Evolutionary conservation across 2,113 vertebrate genomes (phyloP), one percentile per base, ranked within the genome.

Genomic region (Phodopus roborovskii): DNA sequence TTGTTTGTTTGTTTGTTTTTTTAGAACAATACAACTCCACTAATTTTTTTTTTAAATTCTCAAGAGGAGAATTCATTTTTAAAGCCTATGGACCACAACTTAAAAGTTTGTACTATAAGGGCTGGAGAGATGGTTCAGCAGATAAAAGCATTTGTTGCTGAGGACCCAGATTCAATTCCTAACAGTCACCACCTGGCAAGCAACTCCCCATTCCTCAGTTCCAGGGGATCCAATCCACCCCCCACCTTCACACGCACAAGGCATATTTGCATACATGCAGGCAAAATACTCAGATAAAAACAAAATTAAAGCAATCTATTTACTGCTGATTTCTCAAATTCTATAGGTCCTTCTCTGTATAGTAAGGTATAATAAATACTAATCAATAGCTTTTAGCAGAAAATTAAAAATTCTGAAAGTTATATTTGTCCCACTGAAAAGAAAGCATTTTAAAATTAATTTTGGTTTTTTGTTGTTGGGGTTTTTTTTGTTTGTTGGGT

Each of bases 361-460:
- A 84, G 17, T 42, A 42, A 13, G 8, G 22, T 15, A 48, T 0
- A 88, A 7, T 36, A 84, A 82, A 42, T 50, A 13, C 16, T 88
- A 78, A 17, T 90, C n/a, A 87, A 66, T 68, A 53, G 39, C 53
- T 89, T 83, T 1, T 83, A 70, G 3, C 24, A 28, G 24, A 77
- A 81, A 95, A 83, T 70, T 60, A 82, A 93, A 93, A 79, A 48
- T 64, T 91, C 53, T 39, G 22, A 48, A 75, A 89, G 22, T 30
- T 33, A 15, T 10, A 56, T 64, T 78, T 88, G 88, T 84, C 33
- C 88, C 66, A 95, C 0, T 90, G 53, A 87, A 84, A 79, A 84
- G 4, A 73, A 93, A 86, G 73, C 3, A 39, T 24, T 50, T 36
- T 71, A n/a, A 39, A 71, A 71, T 71, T 71, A 71, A 71, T 71